Conservation (phyloP, 2,888 invertebrate genomes). For the Hyppa rectilinea region DNA sequence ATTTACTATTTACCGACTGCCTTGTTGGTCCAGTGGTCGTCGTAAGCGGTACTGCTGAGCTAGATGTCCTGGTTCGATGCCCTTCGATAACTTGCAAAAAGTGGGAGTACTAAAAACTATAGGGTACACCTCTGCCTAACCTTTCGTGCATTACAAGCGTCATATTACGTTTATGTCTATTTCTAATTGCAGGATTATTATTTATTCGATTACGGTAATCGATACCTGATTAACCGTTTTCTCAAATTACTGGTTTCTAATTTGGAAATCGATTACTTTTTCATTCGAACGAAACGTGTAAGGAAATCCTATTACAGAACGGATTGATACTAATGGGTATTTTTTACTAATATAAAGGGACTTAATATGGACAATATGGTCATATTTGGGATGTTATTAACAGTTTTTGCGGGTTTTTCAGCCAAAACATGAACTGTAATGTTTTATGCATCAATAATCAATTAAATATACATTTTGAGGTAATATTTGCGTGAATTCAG, state of each 20-base stretch:
- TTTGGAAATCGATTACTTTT: conserved; percentile 55
- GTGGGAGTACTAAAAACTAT: background rate
- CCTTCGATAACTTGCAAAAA: background rate
- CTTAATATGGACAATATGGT: background rate
- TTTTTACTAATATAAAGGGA: conserved; percentile 6
- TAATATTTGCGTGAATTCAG: background rate
- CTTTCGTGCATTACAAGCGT: too few species aligned
- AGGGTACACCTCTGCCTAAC: background rate
- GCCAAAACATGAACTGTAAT: background rate
- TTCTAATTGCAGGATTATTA: conserved; percentile 23
- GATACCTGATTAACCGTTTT: conserved; percentile 32
- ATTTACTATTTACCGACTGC: conserved; percentile 4
- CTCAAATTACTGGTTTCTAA: conserved; percentile 35
- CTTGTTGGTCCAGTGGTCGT: too few species aligned
- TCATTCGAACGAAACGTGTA: conserved; percentile 35
- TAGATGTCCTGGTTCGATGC: too few species aligned
- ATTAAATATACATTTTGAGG: background rate
- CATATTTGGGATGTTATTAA: conserved; percentile 31
- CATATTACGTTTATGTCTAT: background rate
- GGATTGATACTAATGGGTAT: conserved; percentile 30
- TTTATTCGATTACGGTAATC: conserved; percentile 35
- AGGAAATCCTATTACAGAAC: conserved; percentile 52
- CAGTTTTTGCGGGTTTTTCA: conserved; percentile 18
- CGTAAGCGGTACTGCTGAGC: too few species aligned
- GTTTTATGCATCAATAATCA: background rate